A percentile compares a stretch with the other conserved stretches of the same genome.
Conservation (phyloP, 2,888 invertebrate genomes). For the Synanthedon vespiformis region DNA sequence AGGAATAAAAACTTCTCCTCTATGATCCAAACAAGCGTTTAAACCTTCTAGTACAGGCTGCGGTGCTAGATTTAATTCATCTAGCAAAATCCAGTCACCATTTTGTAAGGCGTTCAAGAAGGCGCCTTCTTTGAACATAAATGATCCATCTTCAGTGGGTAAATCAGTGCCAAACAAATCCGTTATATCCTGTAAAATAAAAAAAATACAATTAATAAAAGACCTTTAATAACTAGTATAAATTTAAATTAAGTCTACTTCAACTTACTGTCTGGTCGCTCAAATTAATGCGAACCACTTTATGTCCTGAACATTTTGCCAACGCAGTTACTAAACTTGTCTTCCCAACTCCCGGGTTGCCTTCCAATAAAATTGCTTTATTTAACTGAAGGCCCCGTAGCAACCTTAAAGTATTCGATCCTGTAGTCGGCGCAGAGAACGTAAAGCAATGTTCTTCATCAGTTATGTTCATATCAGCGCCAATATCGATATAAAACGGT, state of each 20-base stretch:
- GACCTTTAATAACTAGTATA: slow-evolving; percentile 1
- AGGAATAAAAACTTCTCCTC: slow-evolving; percentile 95
- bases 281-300: slow-evolving; percentile 92
- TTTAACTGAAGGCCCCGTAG: slow-evolving; percentile 90
- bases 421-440: slow-evolving; percentile 83
- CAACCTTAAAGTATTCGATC: slow-evolving; percentile 84
- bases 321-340: slow-evolving; percentile 93
- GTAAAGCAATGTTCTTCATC: slow-evolving; percentile 66
- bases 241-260: not conserved
- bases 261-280: slow-evolving; percentile 94
- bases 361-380: slow-evolving; percentile 95
- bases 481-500: slow-evolving; percentile 80
- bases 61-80: slow-evolving; percentile 97
- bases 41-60: slow-evolving; percentile 98
- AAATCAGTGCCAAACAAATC: slow-evolving; percentile 98
- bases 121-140: slow-evolving; percentile 97
- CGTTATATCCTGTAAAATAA: slow-evolving; percentile 80
- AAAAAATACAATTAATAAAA: slow-evolving; percentile 11
- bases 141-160: slow-evolving; percentile 93
- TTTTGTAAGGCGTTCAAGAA: slow-evolving; percentile 91
- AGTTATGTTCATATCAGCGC: slow-evolving; percentile 26
- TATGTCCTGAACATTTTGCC: slow-evolving; percentile 85
- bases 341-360: slow-evolving; percentile 98
- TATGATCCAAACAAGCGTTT: slow-evolving; percentile 98
- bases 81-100: slow-evolving; percentile 96